Conservation (phyloP, 2,797 vertebrate genomes). For the Craterocephalus amniculus region DNA sequence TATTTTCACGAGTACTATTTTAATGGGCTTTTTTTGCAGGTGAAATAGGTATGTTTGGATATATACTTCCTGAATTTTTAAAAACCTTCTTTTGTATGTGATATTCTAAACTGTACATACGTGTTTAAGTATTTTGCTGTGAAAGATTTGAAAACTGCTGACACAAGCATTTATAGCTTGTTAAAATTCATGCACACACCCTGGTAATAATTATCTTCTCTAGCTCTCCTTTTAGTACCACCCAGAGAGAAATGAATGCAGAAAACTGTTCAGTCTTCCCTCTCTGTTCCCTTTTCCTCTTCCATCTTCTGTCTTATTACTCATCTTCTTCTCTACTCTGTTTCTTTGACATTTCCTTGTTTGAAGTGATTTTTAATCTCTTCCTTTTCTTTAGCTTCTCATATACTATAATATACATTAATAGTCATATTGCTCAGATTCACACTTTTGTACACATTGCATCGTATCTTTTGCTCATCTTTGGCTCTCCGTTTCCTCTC, state of each 20-base stretch:
- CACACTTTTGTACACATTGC: too few relatives aligned
- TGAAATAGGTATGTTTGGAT: neutral
- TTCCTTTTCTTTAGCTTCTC: neutral
- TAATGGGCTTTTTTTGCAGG: neutral
- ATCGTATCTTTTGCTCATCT: too few relatives aligned
- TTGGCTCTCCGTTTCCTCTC: too few relatives aligned
- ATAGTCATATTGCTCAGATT: too few relatives aligned
- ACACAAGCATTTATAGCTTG: slow-evolving; percentile 26
- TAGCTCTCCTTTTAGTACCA: slow-evolving; percentile 49
- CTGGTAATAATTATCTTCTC: slow-evolving; percentile 51
- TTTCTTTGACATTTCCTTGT: neutral
- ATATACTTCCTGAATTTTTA: neutral
- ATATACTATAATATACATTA: neutral
- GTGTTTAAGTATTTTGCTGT: slow-evolving; percentile 10
- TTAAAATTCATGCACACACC: slow-evolving; percentile 52
- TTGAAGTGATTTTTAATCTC: neutral
- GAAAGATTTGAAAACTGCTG: slow-evolving; percentile 38
- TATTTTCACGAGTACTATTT: neutral
- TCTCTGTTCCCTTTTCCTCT: slow-evolving; percentile 1
- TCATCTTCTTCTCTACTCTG: neutral
- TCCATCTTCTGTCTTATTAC: neutral
- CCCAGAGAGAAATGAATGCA: slow-evolving; percentile 50
- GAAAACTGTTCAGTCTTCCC: slow-evolving; percentile 43
- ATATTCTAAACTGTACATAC: slow-evolving; percentile 4
- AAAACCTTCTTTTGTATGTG: neutral